Evolutionary conservation across 1,140 invertebrate species (phyloP), one percentile per base, ranked within the genome.

Genomic region (Leptonema lineaticorne): DNA sequence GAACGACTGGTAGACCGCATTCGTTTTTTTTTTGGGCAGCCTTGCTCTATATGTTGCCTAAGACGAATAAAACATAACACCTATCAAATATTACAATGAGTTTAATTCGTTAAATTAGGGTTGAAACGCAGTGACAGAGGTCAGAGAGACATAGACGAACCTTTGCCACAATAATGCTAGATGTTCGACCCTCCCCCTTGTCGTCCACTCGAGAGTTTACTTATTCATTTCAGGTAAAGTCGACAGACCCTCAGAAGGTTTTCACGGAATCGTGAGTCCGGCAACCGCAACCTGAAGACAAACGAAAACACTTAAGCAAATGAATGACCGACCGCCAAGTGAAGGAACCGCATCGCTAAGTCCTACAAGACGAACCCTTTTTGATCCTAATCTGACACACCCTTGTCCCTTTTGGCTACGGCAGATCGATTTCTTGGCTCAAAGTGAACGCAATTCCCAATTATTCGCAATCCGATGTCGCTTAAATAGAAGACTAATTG

Each of bases 231-330:
- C 57, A 24, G 11, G 33, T 18, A 18, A 59, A 41, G 57, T 59
- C 33, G 57, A 59, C 28, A 29, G 57, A 16, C 57, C 28, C 18
- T 4, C 11, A 41, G 37, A 16, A 4, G 9, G n/a, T 26, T 24
- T 26, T 26, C 50, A n/a, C 16, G n/a, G 29, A 11, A 26, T 60
- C 11, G 18, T n/a, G n/a, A 22, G 50, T 48, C 45, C 33, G 28
- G 11, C 8, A 18, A 72, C 70, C 67, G 26, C 67, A 72, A 41
- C 57, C 29, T 26, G 65, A 73, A 69, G 71, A 72, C 64, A 69
- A 70, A 70, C 65, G 68, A 70, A 73, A 73, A 70, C 71, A 73
- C 71, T 73, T 73, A 70, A 53, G 65, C 66, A 70, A 73, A 73
- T 73, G 71, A 70, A 73, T 73, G 70, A 72, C 68, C 71, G 62